Base-by-base conservation (phyloP, 2,888 invertebrate species). In the Keiferia lycopersicella region DNA sequence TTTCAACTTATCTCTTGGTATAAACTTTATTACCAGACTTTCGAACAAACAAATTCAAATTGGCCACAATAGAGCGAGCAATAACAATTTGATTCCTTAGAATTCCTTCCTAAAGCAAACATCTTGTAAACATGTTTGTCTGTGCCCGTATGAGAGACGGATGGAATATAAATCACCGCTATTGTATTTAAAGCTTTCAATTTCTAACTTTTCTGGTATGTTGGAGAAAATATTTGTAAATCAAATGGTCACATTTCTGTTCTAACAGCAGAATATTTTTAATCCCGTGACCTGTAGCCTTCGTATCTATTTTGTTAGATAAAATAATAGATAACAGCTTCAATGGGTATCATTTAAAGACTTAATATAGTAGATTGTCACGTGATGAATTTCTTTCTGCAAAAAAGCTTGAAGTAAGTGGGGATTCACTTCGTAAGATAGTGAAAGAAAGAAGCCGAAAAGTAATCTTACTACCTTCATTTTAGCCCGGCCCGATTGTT, bases 121-220 rank as follows among this genome's bases (percentile, higher is more conserved):
- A 72, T 74, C 73, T 73, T 70, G 82, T 82, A 84, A 86, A 85
- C 84, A 86, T 86, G 86, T 87, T 86, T 87, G 83, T 81, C 72
- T 75, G 68, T 66, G 66, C 69, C 66, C 67, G 51, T 20, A 38
- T 48, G 61, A 69, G 65, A 69, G 65, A 68, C 68, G 67, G 75
- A 66, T 70, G 64, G 77, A 77, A 77, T 78, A 75, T 72, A 72
- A 77, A 62, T 62, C 34, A 53, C 53, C 7, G 20, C 8, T 34
- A 76, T 74, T 68, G 62, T 62, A 63, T 66, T 66, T 50, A 48
- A 48, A 50, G 14, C 39, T 8, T 61, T 56, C 56, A 26, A 34
- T 56, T 56, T 34, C 56, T 41, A 41, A 59, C 26, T 39, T 59
- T 12, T 45, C 11, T 16, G 11, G 56, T 30, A 18, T 0, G 11